Evolutionary conservation across 2,113 vertebrate species (phyloP).

Genomic region (Periophthalmus modestus): DNA sequence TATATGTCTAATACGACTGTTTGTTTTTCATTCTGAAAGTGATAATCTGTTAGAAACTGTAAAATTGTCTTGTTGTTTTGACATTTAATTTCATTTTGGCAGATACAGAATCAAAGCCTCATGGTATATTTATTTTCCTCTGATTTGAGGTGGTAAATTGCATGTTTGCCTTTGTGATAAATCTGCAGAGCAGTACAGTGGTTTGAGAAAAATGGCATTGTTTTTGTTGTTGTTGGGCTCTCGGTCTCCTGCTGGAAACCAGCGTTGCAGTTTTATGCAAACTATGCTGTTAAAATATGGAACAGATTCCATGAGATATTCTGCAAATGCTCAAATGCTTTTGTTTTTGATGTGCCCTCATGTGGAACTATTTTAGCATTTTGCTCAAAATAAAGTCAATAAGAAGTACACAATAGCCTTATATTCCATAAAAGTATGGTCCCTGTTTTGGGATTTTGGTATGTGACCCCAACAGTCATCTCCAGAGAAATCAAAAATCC

Average conservation of each 20-base stretch:
- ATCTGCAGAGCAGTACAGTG: neutral
- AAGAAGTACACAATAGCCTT: too few relatives aligned
- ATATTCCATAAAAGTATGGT: too few relatives aligned
- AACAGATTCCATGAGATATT: too few relatives aligned
- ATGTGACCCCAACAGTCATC: constrained; percentile 22
- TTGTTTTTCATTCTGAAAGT: neutral
- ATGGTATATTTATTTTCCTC: neutral
- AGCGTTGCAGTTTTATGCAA: too few relatives aligned
- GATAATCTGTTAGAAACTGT: neutral
- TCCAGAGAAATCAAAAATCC: constrained; percentile 32
- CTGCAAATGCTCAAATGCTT: too few relatives aligned
- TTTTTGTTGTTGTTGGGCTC: too few relatives aligned
- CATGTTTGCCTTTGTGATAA: neutral
- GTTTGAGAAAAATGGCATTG: neutral
- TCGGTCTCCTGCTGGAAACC: too few relatives aligned
- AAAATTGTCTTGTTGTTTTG: neutral
- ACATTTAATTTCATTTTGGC: neutral
- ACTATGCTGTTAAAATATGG: too few relatives aligned
- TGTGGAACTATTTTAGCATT: too few relatives aligned
- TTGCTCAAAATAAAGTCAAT: too few relatives aligned
- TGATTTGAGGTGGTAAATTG: neutral
- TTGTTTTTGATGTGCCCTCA: too few relatives aligned
- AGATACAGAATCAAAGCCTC: neutral
- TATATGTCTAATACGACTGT: neutral
- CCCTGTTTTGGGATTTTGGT: neutral